Conservation (phyloP, 2,797 vertebrate genomes). For the Acridotheres tristis region DNA sequence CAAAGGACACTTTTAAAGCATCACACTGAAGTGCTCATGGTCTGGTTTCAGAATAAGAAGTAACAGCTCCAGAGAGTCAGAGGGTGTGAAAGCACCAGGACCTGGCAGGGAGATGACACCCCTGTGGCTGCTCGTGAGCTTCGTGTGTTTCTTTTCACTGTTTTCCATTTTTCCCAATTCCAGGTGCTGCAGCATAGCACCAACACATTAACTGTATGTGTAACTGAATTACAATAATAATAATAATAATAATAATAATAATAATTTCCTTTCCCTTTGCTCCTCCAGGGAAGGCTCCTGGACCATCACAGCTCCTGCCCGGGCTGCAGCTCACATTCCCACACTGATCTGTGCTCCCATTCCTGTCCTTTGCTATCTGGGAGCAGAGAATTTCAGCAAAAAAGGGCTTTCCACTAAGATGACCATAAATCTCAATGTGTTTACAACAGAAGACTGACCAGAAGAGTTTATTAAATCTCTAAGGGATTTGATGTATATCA, state of each 20-base stretch:
- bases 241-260: no score
- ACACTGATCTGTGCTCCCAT: slow-evolving; percentile 51
- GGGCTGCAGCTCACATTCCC: background rate
- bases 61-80: background rate
- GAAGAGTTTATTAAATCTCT: slow-evolving; percentile 83
- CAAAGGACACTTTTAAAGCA: background rate
- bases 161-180: background rate
- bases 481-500: slow-evolving; percentile 84
- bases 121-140: accelerated
- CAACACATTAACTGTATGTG: background rate
- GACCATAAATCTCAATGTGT: slow-evolving; percentile 80
- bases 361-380: slow-evolving; percentile 69
- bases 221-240: background rate
- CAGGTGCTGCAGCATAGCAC: background rate
- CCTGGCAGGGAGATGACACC: background rate
- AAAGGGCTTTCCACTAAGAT: slow-evolving; percentile 73
- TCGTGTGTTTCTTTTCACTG: background rate
- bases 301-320: slow-evolving; percentile 21
- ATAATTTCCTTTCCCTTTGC: background rate
- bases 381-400: slow-evolving; percentile 73
- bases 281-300: background rate
- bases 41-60: background rate
- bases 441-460: slow-evolving; percentile 82
- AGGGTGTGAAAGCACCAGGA: accelerated
- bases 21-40: no score